Base-by-base conservation (phyloP, 1,140 invertebrate species). In the Aethina tumida region DNA sequence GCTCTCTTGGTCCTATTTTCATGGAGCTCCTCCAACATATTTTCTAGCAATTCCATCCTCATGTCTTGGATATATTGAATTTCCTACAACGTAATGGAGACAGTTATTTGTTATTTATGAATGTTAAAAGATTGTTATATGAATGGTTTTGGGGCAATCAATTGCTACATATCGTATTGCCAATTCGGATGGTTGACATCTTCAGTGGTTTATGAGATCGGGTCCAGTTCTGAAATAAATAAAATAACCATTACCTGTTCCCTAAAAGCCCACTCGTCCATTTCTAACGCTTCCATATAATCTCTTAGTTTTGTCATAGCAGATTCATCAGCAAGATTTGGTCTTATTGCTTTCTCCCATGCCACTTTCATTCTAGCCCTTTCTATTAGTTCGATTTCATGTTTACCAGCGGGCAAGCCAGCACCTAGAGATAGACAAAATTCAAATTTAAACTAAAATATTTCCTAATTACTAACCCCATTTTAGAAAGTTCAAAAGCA, bases 311-410 rank as follows among this genome's bases (percentile, higher is more conserved):
- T 66, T 48, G 71, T 67, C 9, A 74, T 62, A 44, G 73, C 70
- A 15, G 56, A 50, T 28, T 49, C 46, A 35, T 50, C 34, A 20
- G 47, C 44, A 16, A 40, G 44, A 18, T 45, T 42, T 12, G 43
- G 50, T 42, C 35, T 41, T 16, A 78, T 53, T 25, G 61, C 51
- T 12, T 67, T 53, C 52, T 79, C 70, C 72, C 73, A 77, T 17
- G 67, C 67, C 34, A 67, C 60, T 52, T 64, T 71, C 39, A 63
- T 66, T 48, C 74, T 59, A 17, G 71, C 69, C 45, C 74, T 57
- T 47, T 79, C 73, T 17, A 81, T 79, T 45, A 75, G 61, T 34
- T 73, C 66, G 6, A 79, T 59, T 47, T 82, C 79, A 28, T 73
- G 70, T 10, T 67, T 47, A 8, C 76, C 76, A 41, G 71, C 71